Evolutionary conservation across 1,140 invertebrate species (phyloP).

Genomic region (Drosophila melanica): DNA sequence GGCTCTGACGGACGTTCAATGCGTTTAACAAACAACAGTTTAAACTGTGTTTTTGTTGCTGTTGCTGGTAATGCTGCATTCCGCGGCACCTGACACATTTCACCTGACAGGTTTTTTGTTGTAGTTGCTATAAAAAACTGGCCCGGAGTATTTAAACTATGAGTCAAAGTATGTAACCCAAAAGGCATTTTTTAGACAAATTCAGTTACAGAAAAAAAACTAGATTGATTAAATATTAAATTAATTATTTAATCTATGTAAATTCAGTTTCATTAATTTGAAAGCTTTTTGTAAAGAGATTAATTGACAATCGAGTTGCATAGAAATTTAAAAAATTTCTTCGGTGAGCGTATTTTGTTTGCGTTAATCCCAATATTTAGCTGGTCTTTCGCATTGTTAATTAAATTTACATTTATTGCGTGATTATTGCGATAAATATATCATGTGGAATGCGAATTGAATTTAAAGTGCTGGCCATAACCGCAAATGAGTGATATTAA

Average conservation of each 20-base stretch:
- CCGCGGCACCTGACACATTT: constrained; percentile 13
- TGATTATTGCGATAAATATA: constrained; percentile 43
- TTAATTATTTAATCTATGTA: too few relatives aligned
- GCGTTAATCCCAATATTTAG: background rate
- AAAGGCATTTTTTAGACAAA: too few relatives aligned
- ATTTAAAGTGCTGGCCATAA: constrained; percentile 44
- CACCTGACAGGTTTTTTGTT: constrained; percentile 24
- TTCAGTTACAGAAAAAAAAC: too few relatives aligned
- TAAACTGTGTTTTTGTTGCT: constrained; percentile 3
- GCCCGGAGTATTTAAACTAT: too few relatives aligned
- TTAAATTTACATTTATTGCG: constrained; percentile 44
- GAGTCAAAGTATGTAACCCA: too few relatives aligned
- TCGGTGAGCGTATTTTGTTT: background rate
- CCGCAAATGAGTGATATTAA: constrained; percentile 66
- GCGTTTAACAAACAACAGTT: constrained; percentile 37
- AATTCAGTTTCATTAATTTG: too few relatives aligned
- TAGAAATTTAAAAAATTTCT: too few relatives aligned
- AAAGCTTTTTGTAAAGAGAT: too few relatives aligned
- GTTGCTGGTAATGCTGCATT: background rate
- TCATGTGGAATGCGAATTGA: constrained; percentile 41
- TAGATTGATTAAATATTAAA: too few relatives aligned
- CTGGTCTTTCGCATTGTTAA: constrained; percentile 39
- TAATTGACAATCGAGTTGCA: too few relatives aligned
- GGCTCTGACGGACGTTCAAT: constrained; percentile 26
- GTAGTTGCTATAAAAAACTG: background rate